phyloP scores from a whole-genome alignment of 2,888 invertebrate species.

The Drosophila flavopinicola region DNA sequence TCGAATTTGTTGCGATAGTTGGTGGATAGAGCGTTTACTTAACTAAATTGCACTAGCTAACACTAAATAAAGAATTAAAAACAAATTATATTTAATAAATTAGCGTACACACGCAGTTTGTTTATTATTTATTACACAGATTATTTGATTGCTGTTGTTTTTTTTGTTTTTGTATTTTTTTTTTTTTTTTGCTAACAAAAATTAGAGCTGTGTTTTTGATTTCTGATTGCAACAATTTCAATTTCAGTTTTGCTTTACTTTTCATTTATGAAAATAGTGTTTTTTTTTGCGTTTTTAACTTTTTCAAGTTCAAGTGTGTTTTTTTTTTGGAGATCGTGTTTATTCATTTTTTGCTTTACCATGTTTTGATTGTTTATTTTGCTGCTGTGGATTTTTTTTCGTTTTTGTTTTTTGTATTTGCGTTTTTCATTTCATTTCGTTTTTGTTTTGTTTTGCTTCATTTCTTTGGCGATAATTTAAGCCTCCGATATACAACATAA shows the following conservation, averaged over 20 bases:
- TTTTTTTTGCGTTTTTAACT: constrained; percentile 38
- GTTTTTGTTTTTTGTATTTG: constrained; percentile 25
- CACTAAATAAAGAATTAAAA: constrained; percentile 82
- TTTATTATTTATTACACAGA: constrained; percentile 40
- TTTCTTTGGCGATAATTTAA: constrained; percentile 84
- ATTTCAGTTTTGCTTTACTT: constrained; percentile 20
- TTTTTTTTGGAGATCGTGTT: constrained; percentile 69
- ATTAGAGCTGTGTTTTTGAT: constrained; percentile 26
- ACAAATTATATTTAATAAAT: constrained; percentile 79
- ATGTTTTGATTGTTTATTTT: constrained; percentile 33
- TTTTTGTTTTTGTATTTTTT: constrained; percentile 15
- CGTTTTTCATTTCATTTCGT: constrained; percentile 43
- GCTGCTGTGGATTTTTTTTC: constrained; percentile 34
- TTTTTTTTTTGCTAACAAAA: constrained; percentile 24
- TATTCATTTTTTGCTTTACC: constrained; percentile 47
- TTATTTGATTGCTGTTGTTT: constrained; percentile 45
- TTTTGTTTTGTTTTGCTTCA: constrained; percentile 64
- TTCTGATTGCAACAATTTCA: constrained; percentile 45
- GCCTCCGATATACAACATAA: constrained; percentile 83
- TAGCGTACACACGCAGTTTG: constrained; percentile 57
- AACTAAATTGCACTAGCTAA: constrained; percentile 84
- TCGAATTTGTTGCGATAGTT: constrained; percentile 24
- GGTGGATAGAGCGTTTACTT: constrained; percentile 51
- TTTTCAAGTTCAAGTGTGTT: constrained; percentile 36
- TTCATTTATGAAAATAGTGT: constrained; percentile 18